phyloP scores from a whole-genome alignment of 2,888 invertebrate species.

The Kryphioiulus occultus region DNA sequence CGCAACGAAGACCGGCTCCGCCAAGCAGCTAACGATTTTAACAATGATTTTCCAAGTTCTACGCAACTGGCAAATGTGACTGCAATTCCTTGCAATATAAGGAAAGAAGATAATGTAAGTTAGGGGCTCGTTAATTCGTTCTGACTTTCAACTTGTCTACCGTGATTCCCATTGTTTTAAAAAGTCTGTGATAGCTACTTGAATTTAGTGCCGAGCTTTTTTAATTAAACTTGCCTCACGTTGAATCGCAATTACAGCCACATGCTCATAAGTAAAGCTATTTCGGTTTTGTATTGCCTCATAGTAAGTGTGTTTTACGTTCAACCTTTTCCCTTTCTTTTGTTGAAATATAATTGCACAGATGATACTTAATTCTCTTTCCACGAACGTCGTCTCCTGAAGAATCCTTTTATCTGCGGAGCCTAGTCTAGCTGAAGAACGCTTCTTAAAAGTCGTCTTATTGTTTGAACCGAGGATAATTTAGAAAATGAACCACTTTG shows the following conservation, averaged over 20 bases:
- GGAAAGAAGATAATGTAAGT: conserved; percentile 64
- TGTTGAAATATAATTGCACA: neutral
- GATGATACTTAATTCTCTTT: neutral
- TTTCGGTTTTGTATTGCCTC: neutral
- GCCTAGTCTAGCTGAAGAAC: neutral
- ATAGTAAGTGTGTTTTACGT: neutral
- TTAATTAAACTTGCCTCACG: conserved; percentile 24
- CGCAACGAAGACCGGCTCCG: conserved; percentile 63
- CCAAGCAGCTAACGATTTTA: conserved; percentile 60
- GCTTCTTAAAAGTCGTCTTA: neutral
- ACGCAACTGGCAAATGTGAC: conserved; percentile 57
- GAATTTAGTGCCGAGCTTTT: neutral
- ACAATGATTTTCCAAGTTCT: conserved; percentile 53
- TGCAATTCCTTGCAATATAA: conserved; percentile 63
- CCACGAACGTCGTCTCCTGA: neutral
- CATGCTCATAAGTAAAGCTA: neutral
- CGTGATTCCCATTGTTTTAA: conserved; percentile 15
- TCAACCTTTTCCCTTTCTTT: conserved; percentile 9
- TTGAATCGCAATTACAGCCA: neutral
- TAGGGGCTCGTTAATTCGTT: neutral
- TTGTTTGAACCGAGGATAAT: conserved; percentile 39
- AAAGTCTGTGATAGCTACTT: neutral
- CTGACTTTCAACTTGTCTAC: neutral
- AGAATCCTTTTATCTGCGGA: neutral
- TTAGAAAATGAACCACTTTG: conserved; percentile 39